These are phyloP conservation scores for Cecropterus lyciades DNA, from an alignment of 1,140 invertebrate species.

Conservation along the genomic window DNA sequence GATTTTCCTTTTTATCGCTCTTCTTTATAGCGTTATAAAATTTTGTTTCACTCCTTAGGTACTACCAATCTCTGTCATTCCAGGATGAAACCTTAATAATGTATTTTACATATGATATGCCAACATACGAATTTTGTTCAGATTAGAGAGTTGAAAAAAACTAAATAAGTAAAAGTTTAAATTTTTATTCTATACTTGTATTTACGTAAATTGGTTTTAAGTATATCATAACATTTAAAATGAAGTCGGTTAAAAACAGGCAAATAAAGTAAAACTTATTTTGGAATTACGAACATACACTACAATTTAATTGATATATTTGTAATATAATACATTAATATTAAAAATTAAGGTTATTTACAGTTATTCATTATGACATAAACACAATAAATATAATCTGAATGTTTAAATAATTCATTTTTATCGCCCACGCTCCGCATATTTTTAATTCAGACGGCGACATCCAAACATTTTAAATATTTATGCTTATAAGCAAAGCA, in stretches of 20 bases:
- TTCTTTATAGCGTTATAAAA: slow-evolving; percentile 50
- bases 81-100: not conserved
- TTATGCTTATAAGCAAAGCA: slow-evolving; percentile 8
- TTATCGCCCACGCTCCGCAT: slow-evolving; percentile 17
- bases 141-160: too few species aligned
- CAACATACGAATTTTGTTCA: too few species aligned
- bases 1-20: slow-evolving; percentile 44
- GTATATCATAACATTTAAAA: too few species aligned
- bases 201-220: too few species aligned
- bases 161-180: too few species aligned
- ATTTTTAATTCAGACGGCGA: not conserved
- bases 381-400: slow-evolving; percentile 20
- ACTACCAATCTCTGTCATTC: slow-evolving; percentile 5
- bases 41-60: slow-evolving; percentile 30
- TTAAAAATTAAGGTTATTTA: not conserved
- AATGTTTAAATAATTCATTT: slow-evolving; percentile 27
- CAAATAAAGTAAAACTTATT: too few species aligned
- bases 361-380: slow-evolving; percentile 5
- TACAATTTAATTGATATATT: not conserved
- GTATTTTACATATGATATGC: not conserved
- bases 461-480: slow-evolving; percentile 10
- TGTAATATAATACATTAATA: not conserved
- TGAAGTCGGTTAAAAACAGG: too few species aligned
- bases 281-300: too few species aligned
- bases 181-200: too few species aligned